Evolutionary conservation across 1,140 invertebrate genomes (phyloP), one percentile per base, ranked within the genome.

Genomic region (Drosophila lowei): DNA sequence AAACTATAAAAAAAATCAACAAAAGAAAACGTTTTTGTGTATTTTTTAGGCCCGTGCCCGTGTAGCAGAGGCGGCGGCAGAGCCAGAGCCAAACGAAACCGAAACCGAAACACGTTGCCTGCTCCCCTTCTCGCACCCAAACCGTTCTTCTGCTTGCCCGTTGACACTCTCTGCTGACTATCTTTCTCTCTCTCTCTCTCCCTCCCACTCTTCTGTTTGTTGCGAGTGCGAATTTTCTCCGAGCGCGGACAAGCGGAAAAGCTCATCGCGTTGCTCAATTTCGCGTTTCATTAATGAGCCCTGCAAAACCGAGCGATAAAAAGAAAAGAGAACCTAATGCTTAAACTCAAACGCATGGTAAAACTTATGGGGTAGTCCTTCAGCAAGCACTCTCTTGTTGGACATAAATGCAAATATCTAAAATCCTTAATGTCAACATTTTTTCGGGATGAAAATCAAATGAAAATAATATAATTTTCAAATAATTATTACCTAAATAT

Each of bases 231-330:
- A 64, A 25, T 53, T 64, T 41, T 57, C 71, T 55, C 76, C 57
- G 58, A 23, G 23, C 23, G 23, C 4, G 23, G 23, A 63, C 67
- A 76, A 81, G 81, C 70, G 79, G 48, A 78, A 81, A 78, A 81
- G 74, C 70, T 78, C 50, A 34, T 52, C 44, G 62, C 59, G 78
- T 63, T 83, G 75, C 61, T 61, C 61, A 77, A 79, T 60, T 52
- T 38, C 47, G 56, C 68, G 67, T 72, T 61, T 68, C 71, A 70
- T 38, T 38, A 38, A 38, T 38, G 53, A 57, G 64, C 34, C 57
- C 25, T 54, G 28, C 30, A 28, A 54, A 54, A 11, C 5, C 43
- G 43, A 62, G 50, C 13, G 57, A 38, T 30, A 42, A 6, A 18
- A 52, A 63, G 68, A 50, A 50, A 21, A 52, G 59, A 58, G 55